These are phyloP conservation scores for Hesperia comma DNA, from an alignment of 2,888 invertebrate genomes.

Conservation along the genomic window DNA sequence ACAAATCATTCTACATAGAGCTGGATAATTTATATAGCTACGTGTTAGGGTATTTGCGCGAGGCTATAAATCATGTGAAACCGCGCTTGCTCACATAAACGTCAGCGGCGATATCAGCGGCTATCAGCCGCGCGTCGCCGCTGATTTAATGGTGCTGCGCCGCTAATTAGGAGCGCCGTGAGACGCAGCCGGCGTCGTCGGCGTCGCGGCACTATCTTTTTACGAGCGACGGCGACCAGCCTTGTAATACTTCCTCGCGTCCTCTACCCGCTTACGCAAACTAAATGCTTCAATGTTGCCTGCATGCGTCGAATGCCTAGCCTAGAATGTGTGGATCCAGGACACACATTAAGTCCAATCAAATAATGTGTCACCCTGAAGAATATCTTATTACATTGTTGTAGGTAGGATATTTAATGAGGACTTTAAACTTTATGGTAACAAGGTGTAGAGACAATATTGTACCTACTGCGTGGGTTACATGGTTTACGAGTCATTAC, in stretches of 20 bases:
- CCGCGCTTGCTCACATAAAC: constrained; percentile 26
- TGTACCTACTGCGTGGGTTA: too few relatives aligned
- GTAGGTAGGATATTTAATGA: too few relatives aligned
- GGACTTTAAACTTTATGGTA: too few relatives aligned
- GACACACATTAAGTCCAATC: too few relatives aligned
- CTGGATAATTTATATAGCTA: not conserved
- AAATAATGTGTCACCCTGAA: too few relatives aligned
- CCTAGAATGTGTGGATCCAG: too few relatives aligned
- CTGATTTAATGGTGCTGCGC: not conserved
- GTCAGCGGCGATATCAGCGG: constrained; percentile 8
- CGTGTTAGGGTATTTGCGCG: not conserved
- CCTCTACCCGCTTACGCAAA: too few relatives aligned
- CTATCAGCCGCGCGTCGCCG: not conserved
- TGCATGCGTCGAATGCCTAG: too few relatives aligned
- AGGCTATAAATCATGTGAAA: constrained; percentile 23
- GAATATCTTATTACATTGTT: too few relatives aligned
- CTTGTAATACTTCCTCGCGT: not conserved
- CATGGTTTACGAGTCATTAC: too few relatives aligned
- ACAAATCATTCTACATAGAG: not conserved
- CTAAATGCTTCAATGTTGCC: too few relatives aligned
- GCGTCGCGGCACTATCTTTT: not conserved
- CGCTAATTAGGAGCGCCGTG: not conserved
- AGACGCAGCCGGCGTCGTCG: not conserved
- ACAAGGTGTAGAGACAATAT: too few relatives aligned
- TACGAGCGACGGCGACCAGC: not conserved